These are phyloP conservation scores for Mirza zaza DNA, from an alignment of 2,113 vertebrate species.

Conservation along the genomic window DNA sequence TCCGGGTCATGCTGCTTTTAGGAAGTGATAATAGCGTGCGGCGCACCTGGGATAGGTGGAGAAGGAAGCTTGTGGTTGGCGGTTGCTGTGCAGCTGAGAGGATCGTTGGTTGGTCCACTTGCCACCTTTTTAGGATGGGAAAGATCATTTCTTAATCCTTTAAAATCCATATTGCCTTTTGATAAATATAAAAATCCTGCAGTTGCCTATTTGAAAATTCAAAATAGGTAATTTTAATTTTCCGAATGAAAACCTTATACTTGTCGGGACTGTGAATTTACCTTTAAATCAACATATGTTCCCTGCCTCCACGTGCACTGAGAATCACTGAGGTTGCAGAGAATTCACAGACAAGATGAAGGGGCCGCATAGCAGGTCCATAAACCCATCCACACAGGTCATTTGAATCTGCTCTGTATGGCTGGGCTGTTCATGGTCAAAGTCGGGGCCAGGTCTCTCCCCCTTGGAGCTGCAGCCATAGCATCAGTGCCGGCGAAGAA, in stretches of 20 bases:
- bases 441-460: conserved; percentile 80
- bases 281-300: not conserved
- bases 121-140: not conserved
- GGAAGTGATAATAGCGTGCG: not conserved
- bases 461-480: conserved; percentile 78
- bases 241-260: not conserved
- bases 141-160: not conserved
- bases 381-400: conserved; percentile 85
- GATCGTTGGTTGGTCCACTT: not conserved
- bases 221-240: not conserved
- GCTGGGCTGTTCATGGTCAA: conserved; percentile 87
- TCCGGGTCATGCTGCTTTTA: not conserved
- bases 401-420: conserved; percentile 84
- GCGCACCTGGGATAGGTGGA: not conserved
- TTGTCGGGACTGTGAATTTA: not conserved
- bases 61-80: not conserved
- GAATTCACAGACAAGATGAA: not conserved
- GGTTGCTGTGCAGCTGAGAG: not conserved
- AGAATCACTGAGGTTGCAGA: not conserved
- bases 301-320: too few species aligned
- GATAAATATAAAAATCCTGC: not conserved
- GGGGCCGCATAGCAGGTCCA: conserved; percentile 82
- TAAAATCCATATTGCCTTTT: not conserved
- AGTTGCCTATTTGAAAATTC: not conserved
- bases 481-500: conserved; percentile 90